These are phyloP conservation scores for Globodera ellingtonae DNA, from an alignment of 1,140 invertebrate species.

Conservation along the genomic window DNA sequence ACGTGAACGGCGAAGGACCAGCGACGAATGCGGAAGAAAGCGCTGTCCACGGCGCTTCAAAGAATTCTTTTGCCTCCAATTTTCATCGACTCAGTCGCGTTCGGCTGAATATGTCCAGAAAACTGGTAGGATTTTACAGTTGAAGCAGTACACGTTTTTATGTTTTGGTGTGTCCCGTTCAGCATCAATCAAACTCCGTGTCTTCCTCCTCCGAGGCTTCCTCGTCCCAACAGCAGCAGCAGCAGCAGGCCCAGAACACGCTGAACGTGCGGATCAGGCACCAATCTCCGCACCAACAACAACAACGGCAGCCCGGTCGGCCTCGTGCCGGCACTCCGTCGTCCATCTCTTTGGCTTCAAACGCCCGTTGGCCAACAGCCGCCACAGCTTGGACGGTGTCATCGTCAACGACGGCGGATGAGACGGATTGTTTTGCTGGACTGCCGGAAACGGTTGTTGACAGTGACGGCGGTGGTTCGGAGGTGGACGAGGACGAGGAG, in stretches of 20 bases:
- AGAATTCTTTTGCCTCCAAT: constrained; percentile 24
- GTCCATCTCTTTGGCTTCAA: constrained; percentile 4
- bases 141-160: background rate
- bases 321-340: constrained; percentile 1
- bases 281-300: constrained; percentile 23
- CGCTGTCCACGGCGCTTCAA: constrained; percentile 5
- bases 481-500: constrained; percentile 75
- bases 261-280: constrained; percentile 19
- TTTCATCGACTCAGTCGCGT: constrained; percentile 33
- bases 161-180: background rate
- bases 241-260: background rate
- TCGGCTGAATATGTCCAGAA: constrained; percentile 30
- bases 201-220: constrained; percentile 7
- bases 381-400: constrained; percentile 21
- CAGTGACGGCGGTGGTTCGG: constrained; percentile 73
- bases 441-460: constrained; percentile 91
- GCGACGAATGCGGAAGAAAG: constrained; percentile 22
- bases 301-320: background rate
- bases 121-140: background rate
- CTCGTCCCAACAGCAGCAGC: background rate
- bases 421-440: constrained; percentile 63
- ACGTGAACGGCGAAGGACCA: background rate
- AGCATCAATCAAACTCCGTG: constrained; percentile 3
- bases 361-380: background rate
- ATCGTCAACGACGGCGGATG: background rate